Evolutionary conservation across 1,140 invertebrate species (phyloP).

Genomic region (Diabrotica virgifera): DNA sequence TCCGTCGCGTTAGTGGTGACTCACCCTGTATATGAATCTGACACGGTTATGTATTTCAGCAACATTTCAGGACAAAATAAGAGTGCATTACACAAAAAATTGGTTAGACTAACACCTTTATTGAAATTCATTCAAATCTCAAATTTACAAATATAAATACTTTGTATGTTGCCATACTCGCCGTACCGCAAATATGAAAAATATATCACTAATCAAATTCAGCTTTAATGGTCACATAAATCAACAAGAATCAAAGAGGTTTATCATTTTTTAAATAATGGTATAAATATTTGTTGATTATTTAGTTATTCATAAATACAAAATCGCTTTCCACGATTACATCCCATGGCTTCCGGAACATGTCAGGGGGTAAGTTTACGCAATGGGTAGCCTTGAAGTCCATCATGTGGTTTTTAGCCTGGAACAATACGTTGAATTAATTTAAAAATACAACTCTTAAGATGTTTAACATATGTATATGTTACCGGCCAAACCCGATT

Average conservation of each 20-base stretch:
- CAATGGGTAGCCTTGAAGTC: conserved; percentile 88
- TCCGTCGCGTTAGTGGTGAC: too few species aligned
- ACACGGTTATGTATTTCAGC: too few species aligned
- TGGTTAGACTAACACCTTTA: too few species aligned
- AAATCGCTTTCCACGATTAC: conserved; percentile 39
- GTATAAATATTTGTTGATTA: neutral
- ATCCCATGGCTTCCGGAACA: conserved; percentile 63
- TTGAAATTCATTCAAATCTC: too few species aligned
- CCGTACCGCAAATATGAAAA: neutral
- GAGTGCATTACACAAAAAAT: too few species aligned
- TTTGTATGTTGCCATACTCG: too few species aligned
- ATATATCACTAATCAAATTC: neutral
- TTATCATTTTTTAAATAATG: neutral
- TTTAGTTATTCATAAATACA: conserved; percentile 38
- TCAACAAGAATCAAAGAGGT: neutral
- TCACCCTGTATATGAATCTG: too few species aligned
- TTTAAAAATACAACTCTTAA: too few species aligned
- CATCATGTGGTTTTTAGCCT: conserved; percentile 68
- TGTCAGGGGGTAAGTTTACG: conserved; percentile 67
- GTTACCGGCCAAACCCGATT: too few species aligned
- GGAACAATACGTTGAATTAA: neutral
- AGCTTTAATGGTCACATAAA: neutral
- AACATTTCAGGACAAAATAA: too few species aligned
- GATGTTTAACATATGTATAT: too few species aligned
- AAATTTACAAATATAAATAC: too few species aligned